Base-by-base conservation (phyloP, 2,888 invertebrate species). In the Chymomyza amoena region DNA sequence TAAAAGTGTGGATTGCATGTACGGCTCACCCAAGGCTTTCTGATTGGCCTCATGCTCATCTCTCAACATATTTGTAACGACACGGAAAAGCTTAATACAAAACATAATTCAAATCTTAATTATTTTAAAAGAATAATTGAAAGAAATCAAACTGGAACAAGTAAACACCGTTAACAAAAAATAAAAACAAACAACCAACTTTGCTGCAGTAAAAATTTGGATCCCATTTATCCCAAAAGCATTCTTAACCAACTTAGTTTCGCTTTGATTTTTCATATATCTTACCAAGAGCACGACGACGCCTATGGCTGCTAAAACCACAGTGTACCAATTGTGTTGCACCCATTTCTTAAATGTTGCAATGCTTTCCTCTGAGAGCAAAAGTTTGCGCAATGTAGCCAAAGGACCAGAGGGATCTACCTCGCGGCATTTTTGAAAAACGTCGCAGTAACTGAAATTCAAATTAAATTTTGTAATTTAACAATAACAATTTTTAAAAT, bases 331-430 rank as follows among this genome's bases (percentile, higher is more conserved):
- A 91, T 98, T 96, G 64, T 95, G 95, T 79, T 95, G 93, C 85
- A 98, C 94, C 97, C 97, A 97, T 88, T 94, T 94, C 90, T 95
- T 95, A 91, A 97, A 96, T 75, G 96, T 96, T 54, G 97, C 97
- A 73, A 98, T 95, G 89, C 97, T 97, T 91, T 97, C 97, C 90
- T 97, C 97, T 0, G 97, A 97, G 63, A 98, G 93, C 63, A 98
- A 92, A 62, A 98, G 93, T 91, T 97, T 96, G 64, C 97, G 94
- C 65, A 98, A 93, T 25, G 97, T 98, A 15, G 97, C 97, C 88
- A 98, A 92, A 15, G 97, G 98, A 9, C 98, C 97, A 1, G 97
- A 97, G 16, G 97, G 98, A 93, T 98, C 97, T 72, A 97, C 97
- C 92, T 97, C 97, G 82, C 98, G 94, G 91, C 98, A 98, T 89